phyloP scores from a whole-genome alignment of 2,113 vertebrate genomes.

The Eulacestoma nigropectus region DNA sequence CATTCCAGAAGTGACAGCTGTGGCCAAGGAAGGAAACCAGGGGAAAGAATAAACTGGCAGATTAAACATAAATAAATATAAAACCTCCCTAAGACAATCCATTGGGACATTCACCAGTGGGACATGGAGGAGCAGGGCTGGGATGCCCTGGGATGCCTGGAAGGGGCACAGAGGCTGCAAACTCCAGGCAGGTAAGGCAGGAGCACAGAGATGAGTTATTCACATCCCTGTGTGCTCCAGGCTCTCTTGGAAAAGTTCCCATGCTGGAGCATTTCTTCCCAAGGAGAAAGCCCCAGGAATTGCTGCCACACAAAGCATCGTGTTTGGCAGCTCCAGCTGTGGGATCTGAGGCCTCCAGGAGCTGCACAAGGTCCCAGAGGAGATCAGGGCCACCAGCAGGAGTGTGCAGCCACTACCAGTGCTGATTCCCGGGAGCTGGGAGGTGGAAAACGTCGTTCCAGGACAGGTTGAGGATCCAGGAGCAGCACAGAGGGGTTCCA shows the following conservation, averaged over 20 bases:
- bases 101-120: background rate
- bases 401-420: background rate
- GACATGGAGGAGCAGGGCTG: background rate
- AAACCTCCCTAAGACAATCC: background rate
- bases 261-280: background rate
- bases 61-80: background rate
- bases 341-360: background rate
- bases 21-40: background rate
- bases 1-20: background rate
- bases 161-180: background rate
- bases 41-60: background rate
- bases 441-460: fast-evolving
- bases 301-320: background rate
- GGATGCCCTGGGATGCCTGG: background rate
- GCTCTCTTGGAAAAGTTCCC: background rate
- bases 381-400: background rate
- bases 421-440: fast-evolving
- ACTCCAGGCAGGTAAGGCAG: background rate
- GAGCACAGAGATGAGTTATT: background rate
- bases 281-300: background rate
- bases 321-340: background rate
- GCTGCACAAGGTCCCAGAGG: background rate
- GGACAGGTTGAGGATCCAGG: background rate
- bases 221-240: background rate
- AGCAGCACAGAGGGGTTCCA: background rate